Conservation (phyloP, 2,888 invertebrate species). For the Limnephilus auricula region DNA sequence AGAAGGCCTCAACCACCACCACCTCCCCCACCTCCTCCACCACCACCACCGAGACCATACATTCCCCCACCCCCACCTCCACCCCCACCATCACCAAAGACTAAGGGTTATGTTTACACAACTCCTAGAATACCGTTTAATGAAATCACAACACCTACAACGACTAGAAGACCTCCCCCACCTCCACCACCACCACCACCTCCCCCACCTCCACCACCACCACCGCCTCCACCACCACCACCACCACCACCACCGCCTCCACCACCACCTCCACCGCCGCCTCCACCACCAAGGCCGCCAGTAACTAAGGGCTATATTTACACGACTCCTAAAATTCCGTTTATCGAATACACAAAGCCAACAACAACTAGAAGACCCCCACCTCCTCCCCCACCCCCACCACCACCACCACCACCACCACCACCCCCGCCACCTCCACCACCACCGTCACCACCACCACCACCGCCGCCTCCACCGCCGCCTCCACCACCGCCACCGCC, state of each 20-base stretch:
- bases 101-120: neutral
- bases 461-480: neutral
- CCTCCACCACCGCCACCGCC: slow-evolving; percentile 19
- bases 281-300: slow-evolving; percentile 14
- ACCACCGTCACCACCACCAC: neutral
- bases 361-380: neutral
- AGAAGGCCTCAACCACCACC: neutral
- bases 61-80: slow-evolving; percentile 49
- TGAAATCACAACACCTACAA: neutral
- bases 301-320: neutral
- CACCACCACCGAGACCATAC: neutral
- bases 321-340: neutral
- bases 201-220: slow-evolving; percentile 49
- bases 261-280: neutral
- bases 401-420: slow-evolving; percentile 47
- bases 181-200: slow-evolving; percentile 51
- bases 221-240: slow-evolving; percentile 39
- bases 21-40: neutral
- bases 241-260: slow-evolving; percentile 20
- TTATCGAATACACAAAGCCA: neutral
- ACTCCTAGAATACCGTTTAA: neutral
- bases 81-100: neutral
- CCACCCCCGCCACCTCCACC: slow-evolving; percentile 11
- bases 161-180: slow-evolving; percentile 22
- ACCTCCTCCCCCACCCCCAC: slow-evolving; percentile 40